Conservation (phyloP, 2,113 vertebrate genomes). For the Xenus cinereus region DNA sequence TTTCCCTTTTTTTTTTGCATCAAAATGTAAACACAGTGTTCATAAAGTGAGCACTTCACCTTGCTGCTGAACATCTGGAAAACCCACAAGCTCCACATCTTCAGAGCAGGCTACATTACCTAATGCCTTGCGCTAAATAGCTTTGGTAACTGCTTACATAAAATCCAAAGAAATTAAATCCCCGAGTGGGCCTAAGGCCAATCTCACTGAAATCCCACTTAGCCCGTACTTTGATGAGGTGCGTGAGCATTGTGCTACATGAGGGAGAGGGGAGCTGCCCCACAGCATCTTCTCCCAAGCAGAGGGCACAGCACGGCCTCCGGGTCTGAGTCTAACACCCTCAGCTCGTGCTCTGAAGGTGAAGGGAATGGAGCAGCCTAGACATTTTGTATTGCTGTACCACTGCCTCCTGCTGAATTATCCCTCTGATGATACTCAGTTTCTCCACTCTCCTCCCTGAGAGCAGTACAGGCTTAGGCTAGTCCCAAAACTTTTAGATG, state of each 20-base stretch:
- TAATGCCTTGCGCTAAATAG: neutral
- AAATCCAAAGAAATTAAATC: neutral
- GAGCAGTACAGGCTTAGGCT: neutral
- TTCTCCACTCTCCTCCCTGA: neutral
- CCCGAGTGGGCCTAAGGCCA: neutral
- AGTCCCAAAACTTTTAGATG: neutral
- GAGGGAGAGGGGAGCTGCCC: neutral
- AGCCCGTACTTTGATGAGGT: neutral
- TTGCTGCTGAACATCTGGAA: neutral
- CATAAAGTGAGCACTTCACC: neutral
- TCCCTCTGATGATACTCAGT: neutral
- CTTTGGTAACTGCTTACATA: neutral
- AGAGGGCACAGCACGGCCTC: neutral
- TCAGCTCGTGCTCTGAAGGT: neutral
- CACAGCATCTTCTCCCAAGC: neutral
- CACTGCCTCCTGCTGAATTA: neutral
- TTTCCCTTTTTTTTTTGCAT: neutral
- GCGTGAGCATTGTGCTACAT: rapidly evolving
- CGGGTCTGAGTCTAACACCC: neutral
- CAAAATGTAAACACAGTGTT: neutral
- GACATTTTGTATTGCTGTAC: neutral
- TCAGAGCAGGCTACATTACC: neutral
- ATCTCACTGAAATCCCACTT: neutral
- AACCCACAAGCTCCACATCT: neutral
- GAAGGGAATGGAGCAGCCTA: neutral